These are phyloP conservation scores for Physocephala rufipes DNA, from an alignment of 2,888 invertebrate species.

Conservation along the genomic window DNA sequence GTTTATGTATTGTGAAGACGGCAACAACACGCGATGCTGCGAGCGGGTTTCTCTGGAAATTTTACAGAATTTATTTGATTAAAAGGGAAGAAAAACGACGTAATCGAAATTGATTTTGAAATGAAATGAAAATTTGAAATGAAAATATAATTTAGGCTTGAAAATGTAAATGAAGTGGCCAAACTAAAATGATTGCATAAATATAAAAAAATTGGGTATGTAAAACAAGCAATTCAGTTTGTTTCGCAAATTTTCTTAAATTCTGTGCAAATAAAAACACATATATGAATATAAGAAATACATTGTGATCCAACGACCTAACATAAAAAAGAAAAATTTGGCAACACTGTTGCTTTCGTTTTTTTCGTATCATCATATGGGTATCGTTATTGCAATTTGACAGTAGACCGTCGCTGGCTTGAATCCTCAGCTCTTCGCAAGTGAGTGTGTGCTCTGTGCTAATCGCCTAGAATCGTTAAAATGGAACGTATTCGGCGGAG, in stretches of 20 bases:
- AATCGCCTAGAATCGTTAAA: background rate
- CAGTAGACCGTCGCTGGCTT: background rate
- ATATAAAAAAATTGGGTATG: no score
- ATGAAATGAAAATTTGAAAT: no score
- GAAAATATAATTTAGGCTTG: no score
- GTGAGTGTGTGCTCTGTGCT: slow-evolving; percentile 1
- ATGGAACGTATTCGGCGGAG: background rate
- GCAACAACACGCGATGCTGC: slow-evolving; percentile 29
- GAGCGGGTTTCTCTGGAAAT: slow-evolving; percentile 31
- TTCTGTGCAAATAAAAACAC: no score
- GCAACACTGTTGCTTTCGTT: slow-evolving; percentile 12
- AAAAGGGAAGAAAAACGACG: background rate
- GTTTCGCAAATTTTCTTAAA: no score
- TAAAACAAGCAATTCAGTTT: no score
- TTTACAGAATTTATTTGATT: slow-evolving; percentile 31
- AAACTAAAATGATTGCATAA: no score
- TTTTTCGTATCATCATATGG: background rate
- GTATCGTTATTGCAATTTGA: background rate
- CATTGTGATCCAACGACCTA: no score
- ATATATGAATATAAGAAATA: background rate
- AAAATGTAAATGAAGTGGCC: no score
- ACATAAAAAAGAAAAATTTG: slow-evolving; percentile 5
- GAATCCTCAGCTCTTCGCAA: background rate
- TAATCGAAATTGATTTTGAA: background rate
- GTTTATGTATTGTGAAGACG: slow-evolving; percentile 64